These are phyloP conservation scores for Isichthys henryi DNA, from an alignment of 2,113 vertebrate species.

Conservation along the genomic window DNA sequence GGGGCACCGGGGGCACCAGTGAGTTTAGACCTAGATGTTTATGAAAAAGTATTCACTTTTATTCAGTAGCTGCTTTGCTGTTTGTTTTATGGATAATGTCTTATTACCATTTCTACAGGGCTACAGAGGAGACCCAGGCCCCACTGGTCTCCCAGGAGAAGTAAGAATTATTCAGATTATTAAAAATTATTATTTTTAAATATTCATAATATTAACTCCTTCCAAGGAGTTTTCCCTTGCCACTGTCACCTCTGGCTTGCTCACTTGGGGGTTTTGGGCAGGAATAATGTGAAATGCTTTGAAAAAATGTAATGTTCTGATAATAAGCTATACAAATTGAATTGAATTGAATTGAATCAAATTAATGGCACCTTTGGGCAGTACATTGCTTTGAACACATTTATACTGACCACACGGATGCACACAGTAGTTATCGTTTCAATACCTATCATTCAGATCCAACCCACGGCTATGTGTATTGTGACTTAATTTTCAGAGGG, in stretches of 20 bases:
- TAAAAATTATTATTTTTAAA: background rate
- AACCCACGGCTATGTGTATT: background rate
- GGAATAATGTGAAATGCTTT: background rate
- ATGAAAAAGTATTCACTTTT: background rate
- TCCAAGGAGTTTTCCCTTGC: background rate
- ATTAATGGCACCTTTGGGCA: too few species aligned
- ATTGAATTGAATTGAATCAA: too few species aligned
- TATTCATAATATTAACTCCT: background rate
- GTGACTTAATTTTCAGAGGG: background rate
- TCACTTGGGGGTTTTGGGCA: background rate
- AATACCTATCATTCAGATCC: background rate
- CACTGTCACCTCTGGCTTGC: background rate
- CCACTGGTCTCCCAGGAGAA: slow-evolving; percentile 49
- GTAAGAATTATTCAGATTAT: slow-evolving; percentile 37
- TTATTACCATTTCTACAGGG: slow-evolving; percentile 43
- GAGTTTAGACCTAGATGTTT: background rate
- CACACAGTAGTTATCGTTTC: background rate
- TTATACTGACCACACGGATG: background rate
- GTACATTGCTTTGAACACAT: background rate
- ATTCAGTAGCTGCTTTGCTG: background rate
- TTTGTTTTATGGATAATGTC: slow-evolving; percentile 5
- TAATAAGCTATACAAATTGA: too few species aligned
- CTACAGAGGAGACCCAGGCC: slow-evolving; percentile 45
- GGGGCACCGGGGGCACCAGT: slow-evolving; percentile 47
- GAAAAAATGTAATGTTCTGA: too few species aligned